These are phyloP conservation scores for Yoshiicerus persimilis DNA, from an alignment of 1,140 invertebrate genomes.

Conservation along the genomic window DNA sequence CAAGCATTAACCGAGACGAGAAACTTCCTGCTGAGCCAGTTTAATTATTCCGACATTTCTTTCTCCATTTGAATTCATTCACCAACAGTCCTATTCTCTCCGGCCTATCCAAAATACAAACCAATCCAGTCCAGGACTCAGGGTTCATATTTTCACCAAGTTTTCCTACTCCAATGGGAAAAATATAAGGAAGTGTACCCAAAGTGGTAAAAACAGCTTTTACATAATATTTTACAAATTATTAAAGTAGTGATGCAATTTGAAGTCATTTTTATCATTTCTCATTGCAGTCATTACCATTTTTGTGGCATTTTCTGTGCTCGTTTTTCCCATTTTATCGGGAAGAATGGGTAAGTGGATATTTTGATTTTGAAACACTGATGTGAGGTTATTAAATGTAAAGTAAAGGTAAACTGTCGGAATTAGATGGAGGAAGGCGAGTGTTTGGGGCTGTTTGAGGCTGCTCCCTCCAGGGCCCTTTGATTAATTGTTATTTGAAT, in stretches of 20 bases:
- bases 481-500: conserved; percentile 22
- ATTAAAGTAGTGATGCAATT: no score
- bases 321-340: no score
- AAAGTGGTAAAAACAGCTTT: no score
- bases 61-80: neutral
- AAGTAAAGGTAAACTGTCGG: neutral
- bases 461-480: neutral
- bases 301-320: no score
- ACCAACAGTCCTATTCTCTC: neutral
- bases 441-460: neutral
- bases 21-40: neutral
- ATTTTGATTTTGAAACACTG: no score
- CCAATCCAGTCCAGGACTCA: neutral
- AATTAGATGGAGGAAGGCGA: neutral
- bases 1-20: neutral
- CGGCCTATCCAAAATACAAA: neutral
- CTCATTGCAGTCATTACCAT: no score
- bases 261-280: no score
- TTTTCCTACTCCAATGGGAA: no score
- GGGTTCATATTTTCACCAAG: no score
- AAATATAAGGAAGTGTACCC: no score
- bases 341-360: no score
- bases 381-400: neutral
- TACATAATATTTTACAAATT: no score
- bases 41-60: neutral